A percentile compares a stretch with the other conserved stretches of the same genome.
Evolutionary conservation across 2,113 vertebrate genomes (phyloP).

Genomic region (Perca fluviatilis): DNA sequence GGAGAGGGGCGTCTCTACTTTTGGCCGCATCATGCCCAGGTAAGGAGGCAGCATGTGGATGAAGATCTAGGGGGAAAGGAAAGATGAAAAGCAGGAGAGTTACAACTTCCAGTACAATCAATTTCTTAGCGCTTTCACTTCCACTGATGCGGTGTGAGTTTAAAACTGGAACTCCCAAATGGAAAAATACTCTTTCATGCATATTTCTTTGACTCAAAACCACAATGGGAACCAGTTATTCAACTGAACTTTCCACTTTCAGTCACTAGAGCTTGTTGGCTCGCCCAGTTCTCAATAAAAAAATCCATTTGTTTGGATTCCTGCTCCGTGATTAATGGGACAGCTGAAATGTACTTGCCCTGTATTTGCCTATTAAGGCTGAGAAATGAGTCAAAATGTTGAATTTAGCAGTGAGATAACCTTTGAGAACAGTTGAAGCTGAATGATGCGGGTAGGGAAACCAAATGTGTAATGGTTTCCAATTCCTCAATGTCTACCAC

Average conservation of each 20-base stretch:
- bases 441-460: constrained; percentile 52
- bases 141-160: not conserved
- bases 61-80: constrained; percentile 85
- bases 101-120: not conserved
- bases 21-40: constrained; percentile 88
- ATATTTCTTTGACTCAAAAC: not conserved
- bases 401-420: constrained; percentile 54
- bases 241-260: not conserved
- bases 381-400: constrained; percentile 49
- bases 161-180: not conserved
- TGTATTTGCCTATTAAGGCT: constrained; percentile 47
- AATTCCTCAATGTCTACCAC: constrained; percentile 42
- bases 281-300: constrained; percentile 18
- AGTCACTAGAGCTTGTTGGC: constrained; percentile 10
- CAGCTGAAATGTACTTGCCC: constrained; percentile 30
- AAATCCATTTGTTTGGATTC: constrained; percentile 47
- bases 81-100: not conserved
- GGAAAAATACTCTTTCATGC: not conserved
- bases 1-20: constrained; percentile 83
- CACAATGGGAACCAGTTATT: not conserved
- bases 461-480: constrained; percentile 31
- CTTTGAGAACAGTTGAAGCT: constrained; percentile 58
- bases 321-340: constrained; percentile 46
- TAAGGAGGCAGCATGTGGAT: constrained; percentile 90
- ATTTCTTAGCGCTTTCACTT: not conserved